Base-by-base conservation (phyloP, 1,140 invertebrate species). In the Microplitis demolitor region DNA sequence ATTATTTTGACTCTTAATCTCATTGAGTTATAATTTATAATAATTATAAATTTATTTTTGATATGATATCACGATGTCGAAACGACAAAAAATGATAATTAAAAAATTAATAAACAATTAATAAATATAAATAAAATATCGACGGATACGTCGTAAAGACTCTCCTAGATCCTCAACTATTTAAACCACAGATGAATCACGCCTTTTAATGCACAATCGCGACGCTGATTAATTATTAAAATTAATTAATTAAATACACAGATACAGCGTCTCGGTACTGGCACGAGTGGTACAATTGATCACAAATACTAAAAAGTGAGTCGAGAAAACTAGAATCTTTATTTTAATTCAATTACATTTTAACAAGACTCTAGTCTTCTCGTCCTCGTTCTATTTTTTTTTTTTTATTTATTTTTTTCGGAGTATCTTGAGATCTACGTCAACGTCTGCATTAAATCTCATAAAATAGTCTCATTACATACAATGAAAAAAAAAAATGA, bases 31-130 rank as follows among this genome's bases (percentile, higher is more conserved):
- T 64, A 11, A 53, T 71, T 24, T 0, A 37, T 53, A 34, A 16
- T 64, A 50, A 64, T 37, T 60, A 54, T 24, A 58, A 4, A 50
- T 72, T 64, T 16, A 71, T 37, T 72, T 72, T 72, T 72, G 63
- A 72, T 72, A 72, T 72, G 70, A 64, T 72, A 72, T 72, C 70
- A 72, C 70, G 62, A 72, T 51, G 70, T 72, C 70, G 31, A 72
- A 72, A 66, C 39, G 70, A 71, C 69, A 66, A 64, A 71, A 71
- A 33, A 8, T 56, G 45, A 71, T 45, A 16, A 33, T 34, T 14
- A 24, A 60, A 67, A n/a, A 56, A 33, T 14, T 14, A 6, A 54
- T n/a, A 54, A 66, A 13, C 13, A 33, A 69, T 45, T 9, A 11
- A 13, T 58, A 24, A 24, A 24, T 16, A 66, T 54, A 34, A 51